phyloP scores from a whole-genome alignment of 2,888 invertebrate species.

The Cataglyphis albicans region DNA sequence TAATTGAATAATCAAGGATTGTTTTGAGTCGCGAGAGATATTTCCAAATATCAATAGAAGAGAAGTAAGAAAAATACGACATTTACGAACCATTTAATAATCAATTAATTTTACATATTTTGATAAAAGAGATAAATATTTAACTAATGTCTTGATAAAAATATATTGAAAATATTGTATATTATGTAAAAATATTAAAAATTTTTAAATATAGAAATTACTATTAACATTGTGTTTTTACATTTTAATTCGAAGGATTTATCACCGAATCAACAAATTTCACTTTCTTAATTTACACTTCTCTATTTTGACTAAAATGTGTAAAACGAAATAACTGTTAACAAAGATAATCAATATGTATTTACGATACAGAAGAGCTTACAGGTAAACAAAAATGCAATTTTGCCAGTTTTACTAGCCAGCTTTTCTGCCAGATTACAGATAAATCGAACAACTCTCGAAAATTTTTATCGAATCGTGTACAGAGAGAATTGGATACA shows the following conservation, averaged over 20 bases:
- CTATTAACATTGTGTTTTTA: neutral
- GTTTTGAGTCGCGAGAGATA: neutral
- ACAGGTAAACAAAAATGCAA: constrained; percentile 21
- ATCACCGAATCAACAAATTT: neutral
- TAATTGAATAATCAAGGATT: neutral
- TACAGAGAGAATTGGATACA: constrained; percentile 14
- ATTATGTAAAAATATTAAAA: neutral
- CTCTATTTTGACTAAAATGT: neutral
- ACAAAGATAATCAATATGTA: constrained; percentile 23
- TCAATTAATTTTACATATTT: neutral
- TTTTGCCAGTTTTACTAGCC: constrained; percentile 15
- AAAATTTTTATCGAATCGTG: constrained; percentile 19
- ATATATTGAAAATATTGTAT: neutral
- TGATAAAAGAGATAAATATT: neutral
- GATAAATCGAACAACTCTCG: constrained; percentile 38
- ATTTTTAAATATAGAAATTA: neutral
- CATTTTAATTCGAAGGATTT: neutral
- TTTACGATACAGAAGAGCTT: constrained; percentile 28
- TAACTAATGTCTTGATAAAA: neutral
- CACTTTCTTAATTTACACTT: neutral
- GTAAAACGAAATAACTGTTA: constrained; percentile 6
- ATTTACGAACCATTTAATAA: neutral
- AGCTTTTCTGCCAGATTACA: constrained; percentile 39
- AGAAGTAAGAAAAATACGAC: neutral
- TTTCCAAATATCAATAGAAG: neutral